phyloP scores from a whole-genome alignment of 2,113 vertebrate species.

The Ivindomyrus marchei region DNA sequence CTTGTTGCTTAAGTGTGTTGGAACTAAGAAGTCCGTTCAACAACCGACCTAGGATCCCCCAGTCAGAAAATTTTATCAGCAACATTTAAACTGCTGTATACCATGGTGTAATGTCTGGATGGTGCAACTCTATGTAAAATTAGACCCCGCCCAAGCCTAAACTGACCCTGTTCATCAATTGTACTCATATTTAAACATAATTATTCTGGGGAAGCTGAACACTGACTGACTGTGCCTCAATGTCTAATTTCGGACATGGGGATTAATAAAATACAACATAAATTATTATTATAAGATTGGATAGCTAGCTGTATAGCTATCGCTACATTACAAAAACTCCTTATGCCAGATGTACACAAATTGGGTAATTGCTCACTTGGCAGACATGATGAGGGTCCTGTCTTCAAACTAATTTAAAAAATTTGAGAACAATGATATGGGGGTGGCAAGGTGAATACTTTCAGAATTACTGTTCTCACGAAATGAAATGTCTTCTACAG shows the following conservation, averaged over 20 bases:
- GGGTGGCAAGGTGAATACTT: not conserved
- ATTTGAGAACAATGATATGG: not conserved
- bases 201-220: not conserved
- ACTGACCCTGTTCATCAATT: not conserved
- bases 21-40: not conserved
- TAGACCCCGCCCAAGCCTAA: not conserved
- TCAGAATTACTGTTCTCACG: not conserved
- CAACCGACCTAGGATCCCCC: not conserved
- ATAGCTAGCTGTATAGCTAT: no score
- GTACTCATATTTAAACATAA: not conserved
- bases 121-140: not conserved
- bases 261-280: not conserved
- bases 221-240: no score
- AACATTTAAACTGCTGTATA: not conserved
- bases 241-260: not conserved
- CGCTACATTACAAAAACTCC: not conserved
- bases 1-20: not conserved
- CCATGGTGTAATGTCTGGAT: not conserved
- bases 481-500: not conserved
- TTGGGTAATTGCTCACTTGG: not conserved
- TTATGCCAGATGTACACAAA: not conserved
- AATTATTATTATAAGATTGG: not conserved
- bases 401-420: no score
- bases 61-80: not conserved
- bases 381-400: not conserved